Evolutionary conservation across 2,797 vertebrate species (phyloP), one percentile per base, ranked within the genome.

Genomic region (Karalla daura): DNA sequence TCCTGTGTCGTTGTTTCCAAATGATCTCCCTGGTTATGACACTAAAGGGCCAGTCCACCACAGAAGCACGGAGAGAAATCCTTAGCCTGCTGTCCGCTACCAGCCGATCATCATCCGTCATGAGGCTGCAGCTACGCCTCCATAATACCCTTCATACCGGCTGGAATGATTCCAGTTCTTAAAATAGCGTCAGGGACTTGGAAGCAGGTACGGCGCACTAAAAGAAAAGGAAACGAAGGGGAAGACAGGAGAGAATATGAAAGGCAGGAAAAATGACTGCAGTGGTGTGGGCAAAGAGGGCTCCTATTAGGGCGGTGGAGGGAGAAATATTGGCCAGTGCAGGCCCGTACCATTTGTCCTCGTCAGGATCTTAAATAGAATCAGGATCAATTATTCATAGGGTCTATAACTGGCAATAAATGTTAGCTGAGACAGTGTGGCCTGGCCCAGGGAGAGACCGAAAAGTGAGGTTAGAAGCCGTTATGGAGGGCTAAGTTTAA

Each of bases 361-460:
- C 59, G 83, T 91, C 89, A 84, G 62, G 87, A 86, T 90, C 86
- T 90, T 86, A 90, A 91, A 92, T 91, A 91, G 89, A 92, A 91
- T 84, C 49, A 3, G 69, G 76, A 90, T 92, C 84, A 91, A 91
- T 91, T 92, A 92, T 92, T 92, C 84, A 91, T 85, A 47, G 43
- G 53, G 75, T 81, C 86, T 84, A 88, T 91, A 91, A 90, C 87
- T 81, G 76, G 85, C 87, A 86, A 85, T 89, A 89, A 90, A 90
- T 86, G 89, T 87, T 89, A 86, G 86, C 88, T 50, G 82, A 79
- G 76, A 86, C 83, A 78, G 68, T 76, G 84, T 58, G 54, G 81
- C 55, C 39, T 7, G 20, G 62, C 67, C 74, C 46, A 14, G 10
- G 33, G 28, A 44, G 39, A 76, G 65, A 65, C 39, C 35, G 58